Base-by-base conservation (phyloP, 1,140 invertebrate species). In the Drosophila bocqueti region DNA sequence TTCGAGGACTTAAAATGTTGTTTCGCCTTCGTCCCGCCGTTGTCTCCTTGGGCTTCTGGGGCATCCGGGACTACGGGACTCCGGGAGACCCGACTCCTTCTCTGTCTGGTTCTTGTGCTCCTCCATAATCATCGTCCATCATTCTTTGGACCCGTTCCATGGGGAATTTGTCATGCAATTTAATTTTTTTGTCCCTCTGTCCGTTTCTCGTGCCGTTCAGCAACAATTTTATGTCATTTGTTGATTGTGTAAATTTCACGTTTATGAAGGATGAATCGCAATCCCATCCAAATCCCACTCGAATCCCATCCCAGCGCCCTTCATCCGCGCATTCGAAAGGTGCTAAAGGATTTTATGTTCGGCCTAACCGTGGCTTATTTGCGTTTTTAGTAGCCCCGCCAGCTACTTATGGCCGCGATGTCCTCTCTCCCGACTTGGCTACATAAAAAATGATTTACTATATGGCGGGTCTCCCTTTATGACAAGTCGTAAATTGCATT, bases 371-470 rank as follows among this genome's bases (percentile, higher is more conserved):
- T 83, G 68, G 84, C 85, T 89, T 89, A 89, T 89, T 89, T 90
- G 81, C 85, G 74, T 89, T 84, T 81, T 86, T 82, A 86, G 79
- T 79, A 73, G 83, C 60, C 60, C 66, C 67, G 49, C 59, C 59
- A 76, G 81, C 81, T 80, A 69, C 76, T 73, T 73, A 73, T 73
- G 69, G 69, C 64, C 76, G 64, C 63, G 59, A 68, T 61, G 45
- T 74, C 50, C 42, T 62, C 50, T 57, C 42, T 42, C 47, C 36
- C 50, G 38, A 73, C 52, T 50, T 46, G 66, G 85, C 85, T 84
- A 89, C 85, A 89, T 89, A 89, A 89, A 89, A 89, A 89, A 89
- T 89, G 85, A 89, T 89, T 89, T 89, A 89, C 85, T 89, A 90
- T 89, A 90, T 85, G 85, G 79, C 76, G 81, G 78, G 64, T 79